Base-by-base conservation (phyloP, 1,140 invertebrate species). In the Ganaspis sp. region DNA sequence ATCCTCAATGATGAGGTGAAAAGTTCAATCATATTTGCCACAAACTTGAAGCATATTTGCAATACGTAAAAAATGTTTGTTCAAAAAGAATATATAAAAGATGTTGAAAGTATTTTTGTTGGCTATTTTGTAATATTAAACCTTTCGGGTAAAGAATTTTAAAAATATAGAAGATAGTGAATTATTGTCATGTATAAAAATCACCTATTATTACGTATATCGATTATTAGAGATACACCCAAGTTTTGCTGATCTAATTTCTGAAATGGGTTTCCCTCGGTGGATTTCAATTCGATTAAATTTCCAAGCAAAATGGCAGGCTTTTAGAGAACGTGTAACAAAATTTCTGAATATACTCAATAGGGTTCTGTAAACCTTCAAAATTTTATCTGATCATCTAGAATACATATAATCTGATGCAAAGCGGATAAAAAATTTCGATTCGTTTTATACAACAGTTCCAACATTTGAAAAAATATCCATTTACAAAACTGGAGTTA, bases 281-380 rank as follows among this genome's bases (percentile, higher is more conserved):
- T n/a, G 45, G 45, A 49, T 49, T 49, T n/a, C 45, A 49, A 49
- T 49, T 49, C 45, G 45, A 49, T 49, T 49, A 49, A 49, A 49
- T 49, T 49, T 49, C 45, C 45, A 49, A 49, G 45, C 45, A 49
- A 49, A 49, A 49, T 49, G 45, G 45, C 45, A 49, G 45, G 45
- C 45, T 49, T 49, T 49, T 49, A 49, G 45, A 17, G 45, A 49
- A 17, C 42, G 45, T 49, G 17, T 49, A 49, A 49, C 45, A 49
- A 49, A 49, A 49, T 49, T 49, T 49, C 45, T 49, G 45, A 49
- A 49, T n/a, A 49, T 17, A 49, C 45, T 49, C 45, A 49, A 49
- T 49, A 17, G 15, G n/a, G 17, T 49, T 15, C 6, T n/a, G 17
- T 49, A 49, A 49, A n/a, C 45, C n/a, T 49, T 49, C 45, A 49